Evolutionary conservation across 2,113 vertebrate species (phyloP), one percentile per base, ranked within the genome.

Genomic region (Odontesthes bonariensis): DNA sequence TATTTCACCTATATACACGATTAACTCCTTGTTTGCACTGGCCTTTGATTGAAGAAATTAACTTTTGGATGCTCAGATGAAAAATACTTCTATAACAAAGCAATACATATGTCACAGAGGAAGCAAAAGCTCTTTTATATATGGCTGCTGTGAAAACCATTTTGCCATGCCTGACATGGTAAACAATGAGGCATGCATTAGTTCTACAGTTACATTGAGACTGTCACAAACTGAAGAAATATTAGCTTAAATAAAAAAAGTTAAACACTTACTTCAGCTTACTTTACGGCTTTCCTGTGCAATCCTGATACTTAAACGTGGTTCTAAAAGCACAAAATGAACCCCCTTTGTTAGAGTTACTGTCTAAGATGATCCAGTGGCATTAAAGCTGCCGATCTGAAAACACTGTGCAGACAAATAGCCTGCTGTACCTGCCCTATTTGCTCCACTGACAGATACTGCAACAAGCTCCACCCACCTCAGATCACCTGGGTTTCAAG

Each of bases 181-280:
- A 27, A 27, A 27, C 27, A 27, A 27, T 27, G 27, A 27, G 27
- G 27, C 27, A 27, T 27, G 27, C 27, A 3, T 27, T 3, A 27
- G 2, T 27, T 27, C 27, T 27, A 27, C 27, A 27, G 27, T 38
- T 38, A 38, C 35, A 5, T 38, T 38, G 35, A 10, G 35, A 38
- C 35, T 8, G 35, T 38, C 35, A 17, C 5, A 47, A 47, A 31
- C 38, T 53, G 4, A 61, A 12, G 9, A 33, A 16, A 32, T 22
- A 75, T 59, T 20, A 68, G n/a, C 14, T 1, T 0, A 27, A 55
- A 61, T 3, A 2, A n/a, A 61, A 38, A 38, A 38, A 38, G 35
- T 38, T 23, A 49, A 19, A 38, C 0, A 89, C 87, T 89, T 65
- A 90, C 90, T 60, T 82, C 79, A n/a, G n/a, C n/a, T n/a, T n/a